Base-by-base conservation (phyloP, 2,113 vertebrate genomes). In the Acrocephalus kingi region DNA sequence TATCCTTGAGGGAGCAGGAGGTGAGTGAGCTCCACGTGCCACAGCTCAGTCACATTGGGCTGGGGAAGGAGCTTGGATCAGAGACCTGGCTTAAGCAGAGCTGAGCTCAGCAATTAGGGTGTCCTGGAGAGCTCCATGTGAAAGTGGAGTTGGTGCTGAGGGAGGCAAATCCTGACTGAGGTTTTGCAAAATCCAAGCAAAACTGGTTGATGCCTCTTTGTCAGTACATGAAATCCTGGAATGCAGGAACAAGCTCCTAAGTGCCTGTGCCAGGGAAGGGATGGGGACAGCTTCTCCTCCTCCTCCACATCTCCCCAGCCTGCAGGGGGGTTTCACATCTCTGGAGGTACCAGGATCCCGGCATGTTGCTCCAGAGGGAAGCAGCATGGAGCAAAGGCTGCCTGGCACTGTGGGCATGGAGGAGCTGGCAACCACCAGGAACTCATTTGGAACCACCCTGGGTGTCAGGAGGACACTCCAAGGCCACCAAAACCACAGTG, bases 281-380 rank as follows among this genome's bases (percentile, higher is more conserved):
- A 31, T 14, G 30, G 45, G 39, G 27, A 28, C 66, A 68, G 27
- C 39, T 84, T 15, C 49, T 73, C n/a, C 51, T 77, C 11, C 9
- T 80, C 27, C 11, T 20, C 45, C 37, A n/a, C 3, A 1, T 41
- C 31, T 39, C 41, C 27, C 18, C 64, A 46, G 23, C 6, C 31
- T 55, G 49, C 1, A 1, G 41, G 18, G 13, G 6, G 17, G 10
- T 11, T 10, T 59, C 27, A 23, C 27, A 49, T 1, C 75, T 22
- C 51, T 43, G 2, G 2, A 35, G 61, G 31, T 51, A 4, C 24
- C 1, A 2, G n/a, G 28, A 21, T 68, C 55, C 31, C 0, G 0
- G n/a, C 8, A 10, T 1, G 22, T 3, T 10, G 6, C 18, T 4
- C 15, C 0, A 0, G 28, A 19, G 66, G 20, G 51, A 69, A 35